Percentiles rank a stretch among this genome's conserved stretches.
These are phyloP conservation scores for Thalassophryne amazonica DNA, from an alignment of 2,797 vertebrate species.

Conservation along the genomic window DNA sequence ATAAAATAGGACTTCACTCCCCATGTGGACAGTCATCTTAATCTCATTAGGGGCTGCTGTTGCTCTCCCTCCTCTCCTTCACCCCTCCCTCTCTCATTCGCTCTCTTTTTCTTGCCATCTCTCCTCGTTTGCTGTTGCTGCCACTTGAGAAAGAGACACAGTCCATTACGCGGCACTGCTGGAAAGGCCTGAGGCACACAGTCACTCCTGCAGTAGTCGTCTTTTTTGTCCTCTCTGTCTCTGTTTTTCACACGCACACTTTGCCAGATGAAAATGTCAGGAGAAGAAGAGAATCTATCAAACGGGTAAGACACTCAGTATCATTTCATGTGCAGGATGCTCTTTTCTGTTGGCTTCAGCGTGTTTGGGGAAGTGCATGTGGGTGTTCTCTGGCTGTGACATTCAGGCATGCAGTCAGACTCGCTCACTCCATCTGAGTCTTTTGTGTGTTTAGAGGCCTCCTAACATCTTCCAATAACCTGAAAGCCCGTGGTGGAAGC, in stretches of 20 bases:
- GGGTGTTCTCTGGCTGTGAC: slow-evolving; percentile 1
- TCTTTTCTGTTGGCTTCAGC: neutral
- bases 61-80: slow-evolving; percentile 9
- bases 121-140: slow-evolving; percentile 17
- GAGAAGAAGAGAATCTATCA: slow-evolving; percentile 68
- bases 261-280: slow-evolving; percentile 81
- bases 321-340: slow-evolving; percentile 13
- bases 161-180: slow-evolving; percentile 48
- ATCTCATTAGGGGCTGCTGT: slow-evolving; percentile 76
- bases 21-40: slow-evolving; percentile 78
- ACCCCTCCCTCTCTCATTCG: neutral
- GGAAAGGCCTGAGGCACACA: slow-evolving; percentile 42
- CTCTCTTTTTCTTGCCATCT: neutral
- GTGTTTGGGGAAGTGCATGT: neutral
- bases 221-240: slow-evolving; percentile 9
- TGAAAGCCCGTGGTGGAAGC: slow-evolving; percentile 1
- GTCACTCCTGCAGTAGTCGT: slow-evolving; percentile 41
- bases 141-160: slow-evolving; percentile 42
- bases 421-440: slow-evolving; percentile 16
- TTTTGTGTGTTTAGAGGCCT: slow-evolving; percentile 31
- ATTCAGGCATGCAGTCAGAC: slow-evolving; percentile 59
- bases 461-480: neutral
- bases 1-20: slow-evolving; percentile 52
- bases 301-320: slow-evolving; percentile 73
- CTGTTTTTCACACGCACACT: slow-evolving; percentile 20